These are phyloP conservation scores for Eublepharis macularius DNA, from an alignment of 2,113 vertebrate species.

Conservation along the genomic window DNA sequence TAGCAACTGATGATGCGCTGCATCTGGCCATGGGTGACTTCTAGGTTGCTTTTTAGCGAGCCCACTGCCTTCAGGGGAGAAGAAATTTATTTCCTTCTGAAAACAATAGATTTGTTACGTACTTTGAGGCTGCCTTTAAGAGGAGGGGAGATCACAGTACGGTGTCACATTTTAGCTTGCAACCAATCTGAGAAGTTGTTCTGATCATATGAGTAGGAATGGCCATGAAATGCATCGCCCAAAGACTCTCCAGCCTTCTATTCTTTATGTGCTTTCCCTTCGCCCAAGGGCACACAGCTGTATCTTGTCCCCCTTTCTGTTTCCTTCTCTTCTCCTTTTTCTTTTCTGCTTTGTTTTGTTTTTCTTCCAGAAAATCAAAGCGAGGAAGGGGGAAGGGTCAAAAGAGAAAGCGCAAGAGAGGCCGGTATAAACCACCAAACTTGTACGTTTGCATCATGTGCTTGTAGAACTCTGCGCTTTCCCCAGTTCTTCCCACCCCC, in stretches of 20 bases:
- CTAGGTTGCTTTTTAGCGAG: not conserved
- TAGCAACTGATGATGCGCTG: not conserved
- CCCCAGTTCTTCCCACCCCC: slow-evolving; percentile 44
- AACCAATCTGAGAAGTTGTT: slow-evolving; percentile 5
- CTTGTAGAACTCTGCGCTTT: slow-evolving; percentile 59
- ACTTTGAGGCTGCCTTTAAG: not conserved
- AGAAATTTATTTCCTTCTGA: not conserved
- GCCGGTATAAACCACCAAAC: slow-evolving; percentile 89
- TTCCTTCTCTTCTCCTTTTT: slow-evolving; percentile 56
- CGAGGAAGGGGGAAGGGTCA: slow-evolving; percentile 94
- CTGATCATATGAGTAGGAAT: not conserved
- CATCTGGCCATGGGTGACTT: not conserved
- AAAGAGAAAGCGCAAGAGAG: slow-evolving; percentile 99
- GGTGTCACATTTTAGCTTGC: slow-evolving; percentile 22
- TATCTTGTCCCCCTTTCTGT: slow-evolving; percentile 50
- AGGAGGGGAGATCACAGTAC: too few species aligned
- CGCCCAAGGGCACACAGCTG: slow-evolving; percentile 61
- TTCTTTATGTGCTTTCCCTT: slow-evolving; percentile 46
- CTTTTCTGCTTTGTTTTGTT: slow-evolving; percentile 66
- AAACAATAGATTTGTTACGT: not conserved
- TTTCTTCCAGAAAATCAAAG: slow-evolving; percentile 95
- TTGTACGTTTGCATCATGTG: slow-evolving; percentile 92
- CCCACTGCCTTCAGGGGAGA: not conserved
- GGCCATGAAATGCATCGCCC: slow-evolving; percentile 41
- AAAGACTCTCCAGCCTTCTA: slow-evolving; percentile 27